These are phyloP conservation scores for Sebastes jordani DNA, from an alignment of 2,797 vertebrate species.

Conservation along the genomic window DNA sequence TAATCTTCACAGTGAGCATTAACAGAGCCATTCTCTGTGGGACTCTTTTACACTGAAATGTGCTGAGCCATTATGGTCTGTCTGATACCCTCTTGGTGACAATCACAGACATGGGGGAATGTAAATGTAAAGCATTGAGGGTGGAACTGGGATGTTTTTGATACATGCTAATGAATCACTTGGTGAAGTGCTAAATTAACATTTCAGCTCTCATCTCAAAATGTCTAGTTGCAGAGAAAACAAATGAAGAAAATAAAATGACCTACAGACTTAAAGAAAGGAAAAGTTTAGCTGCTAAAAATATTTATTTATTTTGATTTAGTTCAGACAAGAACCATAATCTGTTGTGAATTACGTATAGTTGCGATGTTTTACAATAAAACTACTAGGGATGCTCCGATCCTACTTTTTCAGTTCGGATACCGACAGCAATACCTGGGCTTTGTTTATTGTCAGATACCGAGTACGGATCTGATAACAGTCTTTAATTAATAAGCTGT, in stretches of 20 bases:
- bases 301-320: neutral
- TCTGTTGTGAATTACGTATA: neutral
- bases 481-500: no score
- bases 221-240: neutral
- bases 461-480: no score
- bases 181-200: neutral
- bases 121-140: neutral
- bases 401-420: no score
- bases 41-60: neutral
- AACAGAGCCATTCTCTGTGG: neutral
- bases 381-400: neutral
- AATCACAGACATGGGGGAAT: constrained; percentile 13
- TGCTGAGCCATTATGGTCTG: neutral
- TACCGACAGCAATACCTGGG: no score
- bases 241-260: neutral
- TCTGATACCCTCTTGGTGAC: neutral
- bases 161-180: constrained; percentile 8
- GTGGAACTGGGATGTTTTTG: neutral
- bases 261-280: neutral
- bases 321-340: neutral
- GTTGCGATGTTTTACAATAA: neutral
- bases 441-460: no score
- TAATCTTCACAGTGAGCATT: neutral
- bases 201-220: neutral
- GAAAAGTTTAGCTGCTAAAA: neutral